These are phyloP conservation scores for human DNA, from an alignment of 2,113 vertebrate species.

Conservation along the genomic window DNA sequence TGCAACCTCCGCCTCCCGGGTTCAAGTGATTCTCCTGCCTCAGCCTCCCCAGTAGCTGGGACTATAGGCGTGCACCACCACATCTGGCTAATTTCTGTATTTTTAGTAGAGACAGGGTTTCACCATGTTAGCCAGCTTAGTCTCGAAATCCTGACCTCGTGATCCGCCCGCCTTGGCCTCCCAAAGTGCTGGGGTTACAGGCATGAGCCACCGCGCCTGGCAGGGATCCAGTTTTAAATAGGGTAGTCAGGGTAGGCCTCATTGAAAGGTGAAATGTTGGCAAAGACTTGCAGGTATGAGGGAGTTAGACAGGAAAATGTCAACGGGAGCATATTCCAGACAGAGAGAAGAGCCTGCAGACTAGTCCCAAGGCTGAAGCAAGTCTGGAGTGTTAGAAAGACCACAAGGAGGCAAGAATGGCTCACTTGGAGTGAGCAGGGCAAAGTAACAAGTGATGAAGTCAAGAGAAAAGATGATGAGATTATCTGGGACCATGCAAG, in stretches of 20 bases:
- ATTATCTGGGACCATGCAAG: accelerated
- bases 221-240: background rate
- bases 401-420: accelerated
- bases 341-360: background rate
- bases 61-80: no score
- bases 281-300: background rate
- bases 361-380: no score
- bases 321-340: background rate
- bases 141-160: no score
- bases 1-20: accelerated
- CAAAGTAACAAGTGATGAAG: background rate
- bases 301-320: background rate
- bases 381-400: background rate
- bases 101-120: no score
- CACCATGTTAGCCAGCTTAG: no score
- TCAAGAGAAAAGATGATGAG: background rate
- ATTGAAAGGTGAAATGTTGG: background rate
- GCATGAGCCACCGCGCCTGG: no score
- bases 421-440: no score
- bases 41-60: no score
- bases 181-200: no score
- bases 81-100: no score
- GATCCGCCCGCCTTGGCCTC: accelerated
- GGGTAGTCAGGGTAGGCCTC: background rate
- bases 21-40: no score